Conservation (phyloP, 1,140 invertebrate species). For the Drosophila sechellia region DNA sequence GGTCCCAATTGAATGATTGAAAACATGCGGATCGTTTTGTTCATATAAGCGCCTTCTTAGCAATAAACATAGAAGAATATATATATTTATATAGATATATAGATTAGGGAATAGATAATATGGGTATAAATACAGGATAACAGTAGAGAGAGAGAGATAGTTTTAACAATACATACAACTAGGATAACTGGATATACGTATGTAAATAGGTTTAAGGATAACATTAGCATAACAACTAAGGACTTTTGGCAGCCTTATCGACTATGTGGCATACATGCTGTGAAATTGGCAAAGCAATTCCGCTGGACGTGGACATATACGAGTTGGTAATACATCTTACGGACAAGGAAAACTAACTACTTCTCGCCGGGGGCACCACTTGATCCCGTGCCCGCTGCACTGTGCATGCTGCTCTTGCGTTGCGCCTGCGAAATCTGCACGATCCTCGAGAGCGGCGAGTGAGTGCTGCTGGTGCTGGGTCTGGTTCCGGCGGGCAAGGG, state of each 20-base stretch:
- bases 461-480: constrained; percentile 78
- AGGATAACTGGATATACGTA: constrained; percentile 29
- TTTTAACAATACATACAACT: constrained; percentile 22
- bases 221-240: constrained; percentile 34
- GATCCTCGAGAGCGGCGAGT: constrained; percentile 79
- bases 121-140: constrained; percentile 48
- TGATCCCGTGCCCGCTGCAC: neutral
- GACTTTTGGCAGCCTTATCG: constrained; percentile 41
- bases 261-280: constrained; percentile 12
- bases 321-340: constrained; percentile 29
- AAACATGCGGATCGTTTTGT: constrained; percentile 23
- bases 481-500: constrained; percentile 48
- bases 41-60: constrained; percentile 48
- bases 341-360: constrained; percentile 8
- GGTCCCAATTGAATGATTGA: constrained; percentile 3
- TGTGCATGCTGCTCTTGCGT: constrained; percentile 81
- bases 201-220: constrained; percentile 4
- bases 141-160: constrained; percentile 31
- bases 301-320: constrained; percentile 24
- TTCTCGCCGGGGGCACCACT: constrained; percentile 9
- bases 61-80: constrained; percentile 26
- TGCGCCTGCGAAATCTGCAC: constrained; percentile 82
- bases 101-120: constrained; percentile 16
- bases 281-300: neutral
- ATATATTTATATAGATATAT: constrained; percentile 4